These are phyloP conservation scores for Delphinus delphis DNA, from an alignment of 2,113 vertebrate species.

Conservation along the genomic window DNA sequence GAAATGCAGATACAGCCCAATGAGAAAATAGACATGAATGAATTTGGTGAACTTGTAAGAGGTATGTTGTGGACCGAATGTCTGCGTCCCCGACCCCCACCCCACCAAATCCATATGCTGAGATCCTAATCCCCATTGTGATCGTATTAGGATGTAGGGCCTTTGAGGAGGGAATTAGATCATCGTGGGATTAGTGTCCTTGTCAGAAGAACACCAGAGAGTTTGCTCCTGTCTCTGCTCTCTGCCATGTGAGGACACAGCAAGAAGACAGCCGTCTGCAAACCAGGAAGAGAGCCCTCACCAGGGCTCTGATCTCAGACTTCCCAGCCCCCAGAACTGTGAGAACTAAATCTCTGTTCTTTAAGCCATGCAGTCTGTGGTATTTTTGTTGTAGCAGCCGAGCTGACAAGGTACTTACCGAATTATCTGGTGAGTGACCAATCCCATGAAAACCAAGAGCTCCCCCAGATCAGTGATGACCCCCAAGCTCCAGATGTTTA, in stretches of 20 bases:
- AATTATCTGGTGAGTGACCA: neutral
- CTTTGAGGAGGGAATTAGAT: too few species aligned
- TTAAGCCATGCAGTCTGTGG: neutral
- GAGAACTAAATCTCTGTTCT: neutral
- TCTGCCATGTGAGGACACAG: neutral
- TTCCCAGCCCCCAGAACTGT: neutral
- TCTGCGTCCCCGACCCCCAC: neutral
- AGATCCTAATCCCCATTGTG: neutral
- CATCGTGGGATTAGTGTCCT: neutral
- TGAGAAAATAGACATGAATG: neutral
- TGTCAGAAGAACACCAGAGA: neutral
- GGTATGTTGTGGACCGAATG: accelerated
- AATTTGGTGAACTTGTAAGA: neutral
- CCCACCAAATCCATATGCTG: neutral
- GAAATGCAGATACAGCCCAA: neutral
- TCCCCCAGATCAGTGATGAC: neutral
- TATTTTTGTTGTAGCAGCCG: neutral
- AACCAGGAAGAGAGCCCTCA: neutral
- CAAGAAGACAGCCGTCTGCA: accelerated
- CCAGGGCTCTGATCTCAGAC: too few species aligned
- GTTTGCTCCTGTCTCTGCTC: neutral
- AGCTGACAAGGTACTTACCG: neutral
- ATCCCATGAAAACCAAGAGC: neutral
- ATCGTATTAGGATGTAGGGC: neutral
- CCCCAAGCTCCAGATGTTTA: neutral